A percentile compares a stretch with the other conserved stretches of the same genome.
phyloP scores from a whole-genome alignment of 2,888 invertebrate genomes.

The Horisme vitalbata region DNA sequence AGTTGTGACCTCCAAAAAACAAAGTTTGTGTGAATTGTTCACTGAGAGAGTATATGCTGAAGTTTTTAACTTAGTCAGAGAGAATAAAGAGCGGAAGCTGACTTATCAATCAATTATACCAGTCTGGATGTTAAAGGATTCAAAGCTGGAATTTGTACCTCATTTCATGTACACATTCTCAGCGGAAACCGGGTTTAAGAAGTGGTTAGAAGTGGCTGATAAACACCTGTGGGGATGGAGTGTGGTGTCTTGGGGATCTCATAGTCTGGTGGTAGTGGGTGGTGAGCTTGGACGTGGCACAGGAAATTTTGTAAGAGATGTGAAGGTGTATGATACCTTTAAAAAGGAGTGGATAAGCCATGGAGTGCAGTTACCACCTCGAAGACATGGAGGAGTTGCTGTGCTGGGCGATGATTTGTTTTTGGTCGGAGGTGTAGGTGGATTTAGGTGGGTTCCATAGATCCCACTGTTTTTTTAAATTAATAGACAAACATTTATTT shows the following conservation, averaged over 20 bases:
- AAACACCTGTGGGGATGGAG: slow-evolving; percentile 72
- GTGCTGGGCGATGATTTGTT: slow-evolving; percentile 57
- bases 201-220: slow-evolving; percentile 65
- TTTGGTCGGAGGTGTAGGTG: slow-evolving; percentile 70
- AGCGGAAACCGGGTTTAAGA: slow-evolving; percentile 49
- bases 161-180: slow-evolving; percentile 57
- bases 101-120: slow-evolving; percentile 52
- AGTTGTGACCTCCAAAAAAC: slow-evolving; percentile 39
- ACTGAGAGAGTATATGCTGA: slow-evolving; percentile 62
- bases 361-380: slow-evolving; percentile 56
- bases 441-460: slow-evolving; percentile 61
- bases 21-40: slow-evolving; percentile 46
- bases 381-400: slow-evolving; percentile 63
- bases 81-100: slow-evolving; percentile 49
- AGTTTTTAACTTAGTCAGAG: slow-evolving; percentile 48
- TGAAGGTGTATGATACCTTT: slow-evolving; percentile 63
- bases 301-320: slow-evolving; percentile 60
- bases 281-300: slow-evolving; percentile 69
- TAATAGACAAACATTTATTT: too few relatives aligned
- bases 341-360: slow-evolving; percentile 62
- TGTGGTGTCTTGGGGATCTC: slow-evolving; percentile 59
- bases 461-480: slow-evolving; percentile 34
- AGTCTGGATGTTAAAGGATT: slow-evolving; percentile 49
- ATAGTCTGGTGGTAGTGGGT: slow-evolving; percentile 61
- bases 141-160: slow-evolving; percentile 44